These are phyloP conservation scores for Limnothrissa miodon DNA, from an alignment of 2,113 vertebrate genomes.

Conservation along the genomic window DNA sequence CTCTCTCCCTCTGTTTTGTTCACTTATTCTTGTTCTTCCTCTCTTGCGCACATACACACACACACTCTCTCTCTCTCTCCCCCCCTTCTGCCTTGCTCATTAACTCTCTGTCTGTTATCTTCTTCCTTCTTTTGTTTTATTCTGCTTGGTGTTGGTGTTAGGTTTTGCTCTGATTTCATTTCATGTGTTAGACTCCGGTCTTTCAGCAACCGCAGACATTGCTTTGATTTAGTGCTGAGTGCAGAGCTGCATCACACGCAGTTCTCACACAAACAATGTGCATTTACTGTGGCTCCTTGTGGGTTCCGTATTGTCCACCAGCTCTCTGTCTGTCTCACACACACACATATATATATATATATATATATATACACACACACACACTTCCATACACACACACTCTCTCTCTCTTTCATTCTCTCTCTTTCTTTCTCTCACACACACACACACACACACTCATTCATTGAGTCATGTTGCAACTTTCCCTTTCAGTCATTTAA, in stretches of 20 bases:
- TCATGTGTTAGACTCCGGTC: neutral
- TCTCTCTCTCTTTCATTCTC: too few relatives aligned
- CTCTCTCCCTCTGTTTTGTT: neutral
- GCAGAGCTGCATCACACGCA: neutral
- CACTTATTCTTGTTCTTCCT: neutral
- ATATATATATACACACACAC: too few relatives aligned
- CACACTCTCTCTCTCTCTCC: constrained; percentile 10
- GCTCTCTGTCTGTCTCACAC: too few relatives aligned
- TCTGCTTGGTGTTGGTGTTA: neutral
- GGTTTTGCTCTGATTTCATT: constrained; percentile 7
- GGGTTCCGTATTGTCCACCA: too few relatives aligned
- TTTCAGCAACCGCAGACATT: neutral
- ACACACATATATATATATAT: too few relatives aligned
- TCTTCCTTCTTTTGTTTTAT: neutral
- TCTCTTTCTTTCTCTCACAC: too few relatives aligned
- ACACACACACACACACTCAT: neutral
- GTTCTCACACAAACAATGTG: too few relatives aligned
- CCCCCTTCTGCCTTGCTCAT: neutral
- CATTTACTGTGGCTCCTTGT: too few relatives aligned
- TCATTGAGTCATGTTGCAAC: neutral
- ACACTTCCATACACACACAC: too few relatives aligned
- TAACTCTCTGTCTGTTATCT: neutral
- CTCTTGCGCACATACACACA: neutral
- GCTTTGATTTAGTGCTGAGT: neutral
- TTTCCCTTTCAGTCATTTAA: neutral